Percentiles rank a stretch among this genome's conserved stretches.
Evolutionary conservation across 2,797 vertebrate species (phyloP).

Genomic region (Rhinichthys osculus): DNA sequence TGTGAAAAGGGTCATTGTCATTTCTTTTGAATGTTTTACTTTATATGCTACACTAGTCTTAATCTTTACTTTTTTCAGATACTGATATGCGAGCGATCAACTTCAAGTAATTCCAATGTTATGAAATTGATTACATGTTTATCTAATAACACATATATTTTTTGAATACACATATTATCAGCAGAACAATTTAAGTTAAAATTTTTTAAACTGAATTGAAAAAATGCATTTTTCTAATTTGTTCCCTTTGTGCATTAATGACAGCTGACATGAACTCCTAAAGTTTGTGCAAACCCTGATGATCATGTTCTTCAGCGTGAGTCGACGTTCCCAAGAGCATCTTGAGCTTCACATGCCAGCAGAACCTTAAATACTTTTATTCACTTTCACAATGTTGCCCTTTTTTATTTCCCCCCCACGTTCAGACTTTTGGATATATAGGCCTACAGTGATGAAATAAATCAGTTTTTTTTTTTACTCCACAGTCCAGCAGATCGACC

Average conservation of each 20-base stretch:
- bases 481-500: not conserved
- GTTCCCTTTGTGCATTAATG: not conserved
- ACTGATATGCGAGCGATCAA: not conserved
- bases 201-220: not conserved
- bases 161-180: too few species aligned
- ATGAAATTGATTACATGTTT: not conserved
- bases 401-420: not conserved
- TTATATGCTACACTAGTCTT: not conserved
- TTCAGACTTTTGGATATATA: not conserved
- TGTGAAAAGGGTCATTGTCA: not conserved
- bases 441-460: not conserved
- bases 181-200: not conserved
- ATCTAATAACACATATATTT: not conserved
- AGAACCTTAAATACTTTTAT: not conserved
- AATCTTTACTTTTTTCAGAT: not conserved
- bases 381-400: not conserved
- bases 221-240: not conserved
- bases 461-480: not conserved
- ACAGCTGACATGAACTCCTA: not conserved
- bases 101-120: not conserved
- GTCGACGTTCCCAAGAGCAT: not conserved
- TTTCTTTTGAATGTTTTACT: not conserved
- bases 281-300: not conserved
- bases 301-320: not conserved
- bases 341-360: not conserved